A percentile compares a stretch with the other conserved stretches of the same genome.
These are phyloP conservation scores for Tenodera sinensis DNA, from an alignment of 2,888 invertebrate genomes.

Conservation along the genomic window DNA sequence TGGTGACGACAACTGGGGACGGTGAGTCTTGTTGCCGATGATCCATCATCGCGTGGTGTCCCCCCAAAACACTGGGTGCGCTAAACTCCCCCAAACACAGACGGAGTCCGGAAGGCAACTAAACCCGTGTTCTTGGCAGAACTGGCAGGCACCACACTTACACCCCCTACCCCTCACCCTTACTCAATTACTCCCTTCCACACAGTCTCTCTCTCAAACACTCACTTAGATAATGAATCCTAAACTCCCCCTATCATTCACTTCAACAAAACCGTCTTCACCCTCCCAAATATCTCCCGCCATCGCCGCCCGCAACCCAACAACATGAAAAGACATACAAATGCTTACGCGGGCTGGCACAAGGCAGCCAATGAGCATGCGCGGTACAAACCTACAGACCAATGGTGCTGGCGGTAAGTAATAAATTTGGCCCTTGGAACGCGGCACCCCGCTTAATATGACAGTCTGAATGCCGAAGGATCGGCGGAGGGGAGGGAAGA, in stretches of 20 bases:
- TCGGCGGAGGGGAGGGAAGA: conserved; percentile 5
- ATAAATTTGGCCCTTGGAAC: conserved; percentile 15
- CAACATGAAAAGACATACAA: conserved; percentile 3
- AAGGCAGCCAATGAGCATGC: conserved; percentile 25
- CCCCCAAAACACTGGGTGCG: not conserved
- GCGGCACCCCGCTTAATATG: not conserved
- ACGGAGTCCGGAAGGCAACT: conserved; percentile 3
- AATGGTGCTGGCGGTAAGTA: conserved; percentile 17
- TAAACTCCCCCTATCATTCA: conserved; percentile 31
- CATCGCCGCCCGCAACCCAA: not conserved
- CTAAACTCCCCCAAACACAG: conserved; percentile 1
- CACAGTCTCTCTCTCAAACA: conserved; percentile 24
- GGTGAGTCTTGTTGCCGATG: conserved; percentile 5
- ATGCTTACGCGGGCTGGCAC: not conserved
- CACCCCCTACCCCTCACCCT: not conserved
- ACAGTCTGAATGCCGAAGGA: conserved; percentile 1
- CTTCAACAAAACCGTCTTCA: conserved; percentile 19
- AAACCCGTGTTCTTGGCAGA: not conserved
- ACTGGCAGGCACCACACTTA: not conserved
- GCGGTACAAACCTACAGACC: conserved; percentile 18
- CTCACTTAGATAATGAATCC: conserved; percentile 33
- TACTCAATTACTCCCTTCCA: conserved; percentile 22
- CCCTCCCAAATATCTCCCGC: not conserved
- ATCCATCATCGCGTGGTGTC: conserved; percentile 21
- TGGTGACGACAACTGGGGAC: conserved; percentile 28